Evolutionary conservation across 2,113 vertebrate genomes (phyloP), one percentile per base, ranked within the genome.

Genomic region (Lonchura striata): DNA sequence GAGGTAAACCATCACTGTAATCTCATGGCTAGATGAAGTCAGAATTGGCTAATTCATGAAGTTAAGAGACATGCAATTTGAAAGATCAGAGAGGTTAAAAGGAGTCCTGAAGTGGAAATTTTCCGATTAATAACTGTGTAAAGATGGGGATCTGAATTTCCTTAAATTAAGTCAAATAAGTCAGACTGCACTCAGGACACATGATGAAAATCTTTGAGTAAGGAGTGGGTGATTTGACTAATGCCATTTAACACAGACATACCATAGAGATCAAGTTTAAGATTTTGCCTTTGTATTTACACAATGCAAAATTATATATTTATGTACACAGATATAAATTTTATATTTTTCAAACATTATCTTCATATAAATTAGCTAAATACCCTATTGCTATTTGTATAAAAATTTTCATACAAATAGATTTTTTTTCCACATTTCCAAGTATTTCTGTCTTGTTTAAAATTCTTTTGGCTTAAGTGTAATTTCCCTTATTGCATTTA

Each of bases 61-160:
- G 87, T 78, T 79, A 61, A 82, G 83, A 87, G 88, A 81, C 47
- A 47, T 63, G 52, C 74, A 74, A 41, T 92, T 89, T 78, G 79
- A 84, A 92, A 95, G 92, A 96, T 96, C 93, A 96, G 88, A 92
- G 63, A 53, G 95, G 96, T 95, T 95, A 88, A 64, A 95, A 94
- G 72, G 68, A 92, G 70, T 76, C 91, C 79, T 84, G 88, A 94
- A 94, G 90, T 35, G 80, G 89, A 94, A 90, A 88, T 82, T 87
- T 82, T 93, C 94, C 25, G 33, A 70, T 93, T 94, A 81, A 83
- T 95, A 92, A 95, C 89, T 69, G 88, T 79, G 92, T 37, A n/a
- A 71, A 91, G 60, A 60, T 87, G 65, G 84, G 84, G 87, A 85
- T 65, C 31, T 83, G 85, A 33, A 78, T 90, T 96, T 90, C 61